Base-by-base conservation (phyloP, 2,888 invertebrate genomes). In the Meteorus colon region DNA sequence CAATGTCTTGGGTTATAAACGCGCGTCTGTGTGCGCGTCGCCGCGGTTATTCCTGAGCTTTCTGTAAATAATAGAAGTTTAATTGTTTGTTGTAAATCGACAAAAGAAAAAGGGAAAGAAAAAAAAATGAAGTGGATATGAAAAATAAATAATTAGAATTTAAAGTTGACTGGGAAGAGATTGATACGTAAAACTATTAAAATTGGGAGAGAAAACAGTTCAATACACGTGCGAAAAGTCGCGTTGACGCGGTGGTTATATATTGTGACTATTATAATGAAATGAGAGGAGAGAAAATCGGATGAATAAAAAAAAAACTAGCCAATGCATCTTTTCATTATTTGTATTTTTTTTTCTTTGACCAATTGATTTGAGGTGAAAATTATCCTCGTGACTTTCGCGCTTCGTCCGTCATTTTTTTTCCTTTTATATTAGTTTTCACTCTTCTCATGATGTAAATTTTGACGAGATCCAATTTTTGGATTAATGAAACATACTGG, bases 11-110 rank as follows among this genome's bases (percentile, higher is more conserved):
- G 77, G 72, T 67, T 76, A 55, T 19, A 19, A 19, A n/a, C 55
- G 63, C 19, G 34, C 29, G 34, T 63, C 24, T 41, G 27, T 78
- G 79, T 78, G 81, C 78, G 19, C 55, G 19, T 81, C 75, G 73
- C 60, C 72, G 77, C 75, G 79, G 78, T 78, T 81, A 78, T 82
- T 74, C 76, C 82, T 78, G 81, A 77, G 71, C 29, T 12, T 85
- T 82, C 72, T 85, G 84, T 85, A 85, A 74, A 85, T 85, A 85
- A 75, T 84, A 84, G 83, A 75, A 81, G 79, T 80, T 81, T 81
- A 81, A 81, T 81, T 82, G 14, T 27, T 82, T 79, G 81, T 79
- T 82, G 79, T 80, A 34, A 31, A 81, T 79, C 78, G 79, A 77
- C 78, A 48, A 69, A 75, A 59, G 78, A 63, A 24, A 77, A 24